Base-by-base conservation (phyloP, 2,888 invertebrate genomes). In the Sisyra terminalis region DNA sequence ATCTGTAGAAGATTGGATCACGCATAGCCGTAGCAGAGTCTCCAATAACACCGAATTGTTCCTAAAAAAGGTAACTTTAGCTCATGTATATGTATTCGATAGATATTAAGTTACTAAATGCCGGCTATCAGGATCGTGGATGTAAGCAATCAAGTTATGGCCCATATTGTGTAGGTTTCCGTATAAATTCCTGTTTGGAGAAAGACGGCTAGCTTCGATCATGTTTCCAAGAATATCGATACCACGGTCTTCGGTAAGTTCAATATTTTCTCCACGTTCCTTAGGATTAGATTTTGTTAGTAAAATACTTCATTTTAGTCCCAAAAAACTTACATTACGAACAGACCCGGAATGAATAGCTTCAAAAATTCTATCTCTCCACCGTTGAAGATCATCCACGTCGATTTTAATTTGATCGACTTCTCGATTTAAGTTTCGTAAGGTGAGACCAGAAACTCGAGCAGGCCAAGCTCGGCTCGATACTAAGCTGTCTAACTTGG, bases 1-100 rank as follows among this genome's bases (percentile, higher is more conserved):
- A 87, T 56, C 83, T 75, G 64, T 87, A 88, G 67, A 88, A 88
- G 13, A 81, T 63, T 0, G 88, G 87, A 61, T 89, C 89, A 2
- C 88, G 69, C 86, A 88, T 87, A 1, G 87, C 83, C 0, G 86
- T 86, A 0, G 84, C 73, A 0, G 82, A 74, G 55, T 87, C 87
- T 0, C 85, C 86, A 73, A 88, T 87, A 18, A 85, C 79, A 31
- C 81, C 78, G 52, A 81, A 81, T 38, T 74, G 72, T 63, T 88
- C 87, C 78, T 85, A 55, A 35, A 50, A 44, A 13, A 13, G n/a
- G n/a, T 29, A 9, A 29, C 9, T 29, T 29, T 29, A 29, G n/a
- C 9, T 29, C 30, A n/a, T 9, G 9, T 4, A 4, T 13, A 36
- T 13, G 14, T 9, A 29, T 9, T 9, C 8, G 8, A 29, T 29